Evolutionary conservation across 2,797 vertebrate genomes (phyloP).

Genomic region (Silurus lanzhouensis): DNA sequence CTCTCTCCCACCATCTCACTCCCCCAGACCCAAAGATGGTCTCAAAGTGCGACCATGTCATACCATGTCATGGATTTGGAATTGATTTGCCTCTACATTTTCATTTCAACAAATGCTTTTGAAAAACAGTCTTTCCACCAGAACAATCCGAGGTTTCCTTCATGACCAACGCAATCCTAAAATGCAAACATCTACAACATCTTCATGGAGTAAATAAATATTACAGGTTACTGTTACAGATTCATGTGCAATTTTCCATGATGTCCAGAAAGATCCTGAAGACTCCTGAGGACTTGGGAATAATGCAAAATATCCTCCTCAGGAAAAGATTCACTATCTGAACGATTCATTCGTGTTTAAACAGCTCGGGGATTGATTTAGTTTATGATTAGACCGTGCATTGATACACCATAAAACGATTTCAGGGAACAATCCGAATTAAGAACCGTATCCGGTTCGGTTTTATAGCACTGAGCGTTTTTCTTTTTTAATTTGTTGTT

Average conservation of each 20-base stretch:
- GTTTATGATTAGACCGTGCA: not conserved
- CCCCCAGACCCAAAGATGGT: not conserved
- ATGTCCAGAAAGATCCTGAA: not conserved
- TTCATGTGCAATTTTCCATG: not conserved
- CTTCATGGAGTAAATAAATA: not conserved
- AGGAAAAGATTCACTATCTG: not conserved
- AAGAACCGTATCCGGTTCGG: not conserved
- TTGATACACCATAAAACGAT: too few relatives aligned
- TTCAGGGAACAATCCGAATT: not conserved
- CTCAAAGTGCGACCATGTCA: not conserved
- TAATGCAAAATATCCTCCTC: not conserved
- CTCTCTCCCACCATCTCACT: not conserved
- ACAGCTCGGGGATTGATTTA: not conserved
- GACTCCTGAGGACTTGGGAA: not conserved
- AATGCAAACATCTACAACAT: not conserved
- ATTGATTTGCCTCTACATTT: not conserved
- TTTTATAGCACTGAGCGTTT: not conserved
- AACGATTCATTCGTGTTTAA: too few relatives aligned
- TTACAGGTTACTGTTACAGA: too few relatives aligned
- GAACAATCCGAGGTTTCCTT: not conserved
- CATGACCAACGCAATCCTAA: not conserved
- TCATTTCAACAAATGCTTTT: not conserved
- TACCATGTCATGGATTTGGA: not conserved
- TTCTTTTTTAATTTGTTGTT: too few relatives aligned
- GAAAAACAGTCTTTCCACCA: too few relatives aligned